Evolutionary conservation across 2,113 vertebrate genomes (phyloP), one percentile per base, ranked within the genome.

Genomic region (Corvus hawaiiensis): DNA sequence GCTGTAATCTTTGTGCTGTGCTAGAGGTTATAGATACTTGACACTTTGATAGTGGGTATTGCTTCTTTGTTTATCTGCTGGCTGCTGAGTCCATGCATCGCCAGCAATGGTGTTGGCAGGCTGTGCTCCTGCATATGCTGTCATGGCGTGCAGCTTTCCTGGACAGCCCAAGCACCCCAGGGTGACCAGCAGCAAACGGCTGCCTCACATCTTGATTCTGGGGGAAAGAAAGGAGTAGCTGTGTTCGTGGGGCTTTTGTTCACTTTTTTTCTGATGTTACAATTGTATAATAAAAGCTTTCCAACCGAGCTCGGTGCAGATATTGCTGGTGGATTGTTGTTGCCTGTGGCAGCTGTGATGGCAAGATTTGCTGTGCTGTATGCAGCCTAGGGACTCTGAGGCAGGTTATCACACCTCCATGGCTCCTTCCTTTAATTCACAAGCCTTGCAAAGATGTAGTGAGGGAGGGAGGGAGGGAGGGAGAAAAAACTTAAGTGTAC

Each of bases 281-380:
- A 82, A 63, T n/a, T 81, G 72, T 93, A 88, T 93, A 85, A 96
- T 93, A 90, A 96, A 95, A 92, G 83, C 79, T 94, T 94, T 84
- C 92, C 43, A 64, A 49, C 64, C 22, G 52, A 63, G 78, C 59
- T 91, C 2, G 0, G 75, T 55, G 59, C 79, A 84, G 95, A 87
- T 94, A 84, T 95, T 91, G 87, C 72, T 95, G 82, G 83, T 90
- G 87, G 87, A 94, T 95, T 95, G 93, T 67, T 96, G 87, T 93
- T 95, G 94, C 95, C 94, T 80, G 64, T 94, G 93, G 95, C 96
- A 75, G 92, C 75, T 0, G 4, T 56, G 69, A 17, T 79, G 84
- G 95, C 87, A 80, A 93, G 91, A 74, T 86, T 87, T 94, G 71
- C 79, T 95, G 93, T 64, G 56, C 49, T 90, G 17, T 64, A 20